Conservation (phyloP, 2,888 invertebrate genomes). For the Cristatella mucedo region DNA sequence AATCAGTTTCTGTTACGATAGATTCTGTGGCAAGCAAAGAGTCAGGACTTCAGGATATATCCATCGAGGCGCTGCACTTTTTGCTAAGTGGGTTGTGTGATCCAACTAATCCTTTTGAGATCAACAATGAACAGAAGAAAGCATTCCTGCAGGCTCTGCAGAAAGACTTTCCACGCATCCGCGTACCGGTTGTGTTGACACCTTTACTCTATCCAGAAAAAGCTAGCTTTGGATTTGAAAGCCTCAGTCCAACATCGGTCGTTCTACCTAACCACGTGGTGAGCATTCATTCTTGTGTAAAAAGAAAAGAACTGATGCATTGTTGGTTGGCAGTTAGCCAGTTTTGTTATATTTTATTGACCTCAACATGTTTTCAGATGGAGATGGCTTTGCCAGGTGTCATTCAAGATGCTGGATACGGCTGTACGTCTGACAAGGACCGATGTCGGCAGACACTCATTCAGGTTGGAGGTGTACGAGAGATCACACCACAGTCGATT, state of each 20-base stretch:
- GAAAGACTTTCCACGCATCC: conserved; percentile 70
- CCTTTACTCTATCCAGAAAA: conserved; percentile 64
- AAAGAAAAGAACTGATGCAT: background rate
- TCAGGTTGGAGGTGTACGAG: conserved; percentile 56
- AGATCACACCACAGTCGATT: conserved; percentile 61
- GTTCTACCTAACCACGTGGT: conserved; percentile 9
- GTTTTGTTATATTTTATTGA: conserved; percentile 1
- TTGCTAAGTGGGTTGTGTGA: conserved; percentile 49
- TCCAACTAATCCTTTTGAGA: conserved; percentile 40
- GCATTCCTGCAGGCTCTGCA: conserved; percentile 64
- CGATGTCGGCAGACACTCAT: conserved; percentile 55
- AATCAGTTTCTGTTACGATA: no score
- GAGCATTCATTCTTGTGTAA: background rate
- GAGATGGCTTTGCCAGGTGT: conserved; percentile 53
- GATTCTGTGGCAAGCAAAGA: no score
- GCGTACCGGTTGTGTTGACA: conserved; percentile 72
- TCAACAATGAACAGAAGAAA: conserved; percentile 57
- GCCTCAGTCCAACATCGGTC: conserved; percentile 40
- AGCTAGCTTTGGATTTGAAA: conserved; percentile 34
- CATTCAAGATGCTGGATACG: conserved; percentile 77
- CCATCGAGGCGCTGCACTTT: conserved; percentile 71
- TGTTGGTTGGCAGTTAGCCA: background rate
- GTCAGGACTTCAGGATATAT: conserved; percentile 66
- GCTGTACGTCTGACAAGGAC: conserved; percentile 51
- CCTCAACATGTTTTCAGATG: conserved; percentile 21